Conservation (phyloP, 2,113 vertebrate genomes). For the Neopipo cinnamomea region DNA sequence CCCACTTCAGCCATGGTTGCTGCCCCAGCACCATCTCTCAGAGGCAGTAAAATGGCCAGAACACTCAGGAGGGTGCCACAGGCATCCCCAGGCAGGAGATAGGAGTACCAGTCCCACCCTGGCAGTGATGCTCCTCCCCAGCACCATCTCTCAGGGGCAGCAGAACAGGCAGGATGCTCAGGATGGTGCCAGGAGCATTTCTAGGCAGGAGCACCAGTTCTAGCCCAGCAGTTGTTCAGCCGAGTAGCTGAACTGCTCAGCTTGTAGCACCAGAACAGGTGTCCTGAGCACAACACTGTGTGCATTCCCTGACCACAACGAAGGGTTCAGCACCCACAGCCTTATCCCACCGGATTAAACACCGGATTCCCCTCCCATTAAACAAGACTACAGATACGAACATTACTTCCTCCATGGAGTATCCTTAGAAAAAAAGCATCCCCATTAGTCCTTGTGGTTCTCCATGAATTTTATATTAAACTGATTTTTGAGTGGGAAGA, state of each 20-base stretch:
- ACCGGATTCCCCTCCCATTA: not conserved
- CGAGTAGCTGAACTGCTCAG: not conserved
- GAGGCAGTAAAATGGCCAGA: not conserved
- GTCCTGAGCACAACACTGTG: not conserved
- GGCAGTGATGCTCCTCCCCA: not conserved
- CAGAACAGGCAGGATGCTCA: not conserved
- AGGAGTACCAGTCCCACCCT: not conserved
- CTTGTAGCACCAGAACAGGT: not conserved
- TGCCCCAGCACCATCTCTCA: not conserved
- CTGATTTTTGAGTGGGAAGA: not conserved
- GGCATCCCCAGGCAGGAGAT: not conserved
- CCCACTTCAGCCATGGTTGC: not conserved
- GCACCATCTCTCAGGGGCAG: not conserved
- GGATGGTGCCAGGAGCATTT: not conserved
- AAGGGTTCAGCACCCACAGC: not conserved
- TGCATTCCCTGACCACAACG: not conserved
- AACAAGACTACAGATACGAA: not conserved
- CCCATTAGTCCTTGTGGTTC: not conserved
- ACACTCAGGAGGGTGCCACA: not conserved
- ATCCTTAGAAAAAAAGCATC: not conserved
- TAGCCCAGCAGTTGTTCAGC: not conserved
- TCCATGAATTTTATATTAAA: not conserved
- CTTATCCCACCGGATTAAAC: not conserved
- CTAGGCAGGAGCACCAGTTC: not conserved
- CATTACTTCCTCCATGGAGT: not conserved